Conservation (phyloP, 2,113 vertebrate genomes). For the Muntiacus reevesi region DNA sequence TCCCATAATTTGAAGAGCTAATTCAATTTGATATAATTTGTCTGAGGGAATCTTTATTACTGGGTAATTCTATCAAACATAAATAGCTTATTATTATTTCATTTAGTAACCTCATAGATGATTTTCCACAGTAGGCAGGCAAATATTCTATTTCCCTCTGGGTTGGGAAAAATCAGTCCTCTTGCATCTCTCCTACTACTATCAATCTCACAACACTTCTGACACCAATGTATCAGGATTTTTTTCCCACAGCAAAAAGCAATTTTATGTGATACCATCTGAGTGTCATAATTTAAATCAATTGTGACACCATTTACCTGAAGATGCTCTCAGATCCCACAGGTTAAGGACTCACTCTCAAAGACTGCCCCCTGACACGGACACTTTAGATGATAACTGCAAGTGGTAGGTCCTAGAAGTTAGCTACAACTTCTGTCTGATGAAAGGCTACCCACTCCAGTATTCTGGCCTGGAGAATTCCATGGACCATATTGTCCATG, state of each 20-base stretch:
- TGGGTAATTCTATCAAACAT: background rate
- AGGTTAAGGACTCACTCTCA: background rate
- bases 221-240: background rate
- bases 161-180: background rate
- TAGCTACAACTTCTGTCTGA: background rate
- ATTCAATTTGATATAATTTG: background rate
- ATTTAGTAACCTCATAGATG: background rate
- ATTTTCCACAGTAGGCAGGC: background rate
- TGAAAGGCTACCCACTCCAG: background rate
- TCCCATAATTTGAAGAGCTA: background rate
- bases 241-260: background rate
- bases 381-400: background rate
- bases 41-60: background rate
- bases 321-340: background rate
- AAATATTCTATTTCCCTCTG: background rate
- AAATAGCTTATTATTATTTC: background rate
- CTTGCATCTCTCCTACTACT: background rate
- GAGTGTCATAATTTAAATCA: background rate
- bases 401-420: background rate
- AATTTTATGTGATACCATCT: background rate
- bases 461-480: background rate
- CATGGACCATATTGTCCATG: background rate
- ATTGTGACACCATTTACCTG: background rate
- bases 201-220: background rate
- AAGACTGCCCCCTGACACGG: background rate